Conservation (phyloP, 2,888 invertebrate genomes). For the Melipona bicolor region DNA sequence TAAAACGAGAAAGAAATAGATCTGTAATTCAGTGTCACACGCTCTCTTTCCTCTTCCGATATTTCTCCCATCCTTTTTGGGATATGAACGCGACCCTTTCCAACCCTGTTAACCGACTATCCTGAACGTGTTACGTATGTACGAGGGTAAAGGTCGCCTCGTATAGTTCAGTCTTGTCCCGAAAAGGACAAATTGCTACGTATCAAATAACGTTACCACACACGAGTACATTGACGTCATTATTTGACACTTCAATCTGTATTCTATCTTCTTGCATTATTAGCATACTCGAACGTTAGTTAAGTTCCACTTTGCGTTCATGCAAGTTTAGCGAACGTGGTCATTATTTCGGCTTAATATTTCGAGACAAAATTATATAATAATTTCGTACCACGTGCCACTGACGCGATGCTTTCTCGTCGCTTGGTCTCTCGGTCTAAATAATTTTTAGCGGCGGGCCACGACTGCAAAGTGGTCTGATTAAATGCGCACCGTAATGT, state of each 20-base stretch:
- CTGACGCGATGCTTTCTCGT: neutral
- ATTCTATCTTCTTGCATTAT: too few species aligned
- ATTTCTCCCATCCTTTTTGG: neutral
- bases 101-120: neutral
- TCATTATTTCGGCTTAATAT: neutral
- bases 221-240: neutral
- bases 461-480: slow-evolving; percentile 1
- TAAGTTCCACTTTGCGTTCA: too few species aligned
- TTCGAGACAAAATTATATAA: neutral
- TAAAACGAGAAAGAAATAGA: neutral
- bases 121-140: neutral
- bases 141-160: neutral
- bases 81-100: neutral
- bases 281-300: neutral
- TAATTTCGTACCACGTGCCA: neutral
- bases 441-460: slow-evolving; percentile 15
- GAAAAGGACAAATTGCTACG: neutral
- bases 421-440: neutral
- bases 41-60: neutral
- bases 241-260: neutral
- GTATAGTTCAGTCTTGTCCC: neutral
- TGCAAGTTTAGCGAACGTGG: too few species aligned
- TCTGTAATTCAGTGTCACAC: neutral
- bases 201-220: neutral
- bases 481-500: slow-evolving; percentile 37